Percentiles rank a stretch among this genome's conserved stretches.
These are phyloP conservation scores for Merops nubicus DNA, from an alignment of 2,113 vertebrate genomes.

Conservation along the genomic window DNA sequence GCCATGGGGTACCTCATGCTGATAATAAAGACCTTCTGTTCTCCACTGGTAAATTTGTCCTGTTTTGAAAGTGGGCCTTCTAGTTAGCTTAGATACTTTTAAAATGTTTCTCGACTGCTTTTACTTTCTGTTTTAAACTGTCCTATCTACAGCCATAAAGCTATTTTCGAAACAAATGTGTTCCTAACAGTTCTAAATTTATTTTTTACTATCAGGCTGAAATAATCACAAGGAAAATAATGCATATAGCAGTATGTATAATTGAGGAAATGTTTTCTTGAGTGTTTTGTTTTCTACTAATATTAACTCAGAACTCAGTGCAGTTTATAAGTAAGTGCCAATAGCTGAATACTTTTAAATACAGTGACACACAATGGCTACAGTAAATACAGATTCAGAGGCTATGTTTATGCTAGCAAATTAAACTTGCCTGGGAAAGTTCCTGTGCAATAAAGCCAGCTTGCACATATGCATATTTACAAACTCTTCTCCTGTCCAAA, in stretches of 20 bases:
- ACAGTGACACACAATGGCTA: not conserved
- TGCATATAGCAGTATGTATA: not conserved
- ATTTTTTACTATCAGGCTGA: not conserved
- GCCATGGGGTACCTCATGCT: not conserved
- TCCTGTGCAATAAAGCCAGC: not conserved
- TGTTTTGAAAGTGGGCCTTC: not conserved
- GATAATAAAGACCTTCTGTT: not conserved
- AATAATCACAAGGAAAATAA: constrained; percentile 26
- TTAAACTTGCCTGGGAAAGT: not conserved
- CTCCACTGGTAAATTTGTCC: not conserved
- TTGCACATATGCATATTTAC: not conserved
- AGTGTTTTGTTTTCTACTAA: not conserved
- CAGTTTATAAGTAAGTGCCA: not conserved
- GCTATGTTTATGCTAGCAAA: not conserved
- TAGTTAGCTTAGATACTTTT: not conserved
- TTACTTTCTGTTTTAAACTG: not conserved
- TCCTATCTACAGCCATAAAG: not conserved
- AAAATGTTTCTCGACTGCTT: not conserved
- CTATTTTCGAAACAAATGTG: constrained; percentile 10
- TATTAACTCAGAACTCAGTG: not conserved
- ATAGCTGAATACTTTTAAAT: constrained; percentile 34
- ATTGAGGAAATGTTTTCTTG: not conserved
- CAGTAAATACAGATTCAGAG: constrained; percentile 22
- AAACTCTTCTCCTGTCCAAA: not conserved
- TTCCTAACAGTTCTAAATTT: not conserved